Conservation (phyloP, 2,113 vertebrate genomes). For the Carassius carassius region DNA sequence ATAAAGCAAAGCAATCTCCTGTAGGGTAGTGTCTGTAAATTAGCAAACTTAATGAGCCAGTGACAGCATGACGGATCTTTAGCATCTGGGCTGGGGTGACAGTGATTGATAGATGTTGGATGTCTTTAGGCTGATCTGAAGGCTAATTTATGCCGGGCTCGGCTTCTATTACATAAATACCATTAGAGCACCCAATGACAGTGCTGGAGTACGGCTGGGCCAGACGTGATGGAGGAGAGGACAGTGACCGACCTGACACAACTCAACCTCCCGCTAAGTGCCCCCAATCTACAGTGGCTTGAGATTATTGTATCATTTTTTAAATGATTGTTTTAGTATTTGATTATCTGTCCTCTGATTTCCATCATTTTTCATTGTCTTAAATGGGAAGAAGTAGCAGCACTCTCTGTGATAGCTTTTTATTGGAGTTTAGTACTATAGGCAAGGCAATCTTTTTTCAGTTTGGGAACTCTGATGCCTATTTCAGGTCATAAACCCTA, state of each 20-base stretch:
- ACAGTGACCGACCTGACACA: slow-evolving; percentile 56
- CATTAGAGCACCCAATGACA: slow-evolving; percentile 52
- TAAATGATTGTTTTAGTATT: slow-evolving; percentile 39
- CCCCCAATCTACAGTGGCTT: slow-evolving; percentile 27
- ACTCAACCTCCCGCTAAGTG: slow-evolving; percentile 45
- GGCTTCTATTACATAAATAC: slow-evolving; percentile 47
- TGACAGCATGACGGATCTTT: slow-evolving; percentile 55
- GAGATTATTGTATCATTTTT: slow-evolving; percentile 38
- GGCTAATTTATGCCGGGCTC: slow-evolving; percentile 52
- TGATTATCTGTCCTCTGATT: slow-evolving; percentile 42
- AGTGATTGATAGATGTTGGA: slow-evolving; percentile 56
- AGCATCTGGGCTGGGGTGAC: slow-evolving; percentile 52
- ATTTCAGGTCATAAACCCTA: background rate
- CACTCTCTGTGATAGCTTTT: slow-evolving; percentile 23
- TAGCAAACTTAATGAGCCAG: slow-evolving; percentile 51
- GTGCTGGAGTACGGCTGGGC: slow-evolving; percentile 26
- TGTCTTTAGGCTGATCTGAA: slow-evolving; percentile 51
- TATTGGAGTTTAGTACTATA: background rate
- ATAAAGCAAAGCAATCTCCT: slow-evolving; percentile 22
- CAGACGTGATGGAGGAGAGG: slow-evolving; percentile 23
- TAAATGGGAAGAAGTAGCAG: slow-evolving; percentile 13
- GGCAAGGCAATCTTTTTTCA: background rate
- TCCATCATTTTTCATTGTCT: slow-evolving; percentile 44
- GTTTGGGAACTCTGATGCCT: background rate
- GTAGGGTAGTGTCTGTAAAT: slow-evolving; percentile 55